Base-by-base conservation (phyloP, 2,113 vertebrate genomes). In the Ciconia stormi region DNA sequence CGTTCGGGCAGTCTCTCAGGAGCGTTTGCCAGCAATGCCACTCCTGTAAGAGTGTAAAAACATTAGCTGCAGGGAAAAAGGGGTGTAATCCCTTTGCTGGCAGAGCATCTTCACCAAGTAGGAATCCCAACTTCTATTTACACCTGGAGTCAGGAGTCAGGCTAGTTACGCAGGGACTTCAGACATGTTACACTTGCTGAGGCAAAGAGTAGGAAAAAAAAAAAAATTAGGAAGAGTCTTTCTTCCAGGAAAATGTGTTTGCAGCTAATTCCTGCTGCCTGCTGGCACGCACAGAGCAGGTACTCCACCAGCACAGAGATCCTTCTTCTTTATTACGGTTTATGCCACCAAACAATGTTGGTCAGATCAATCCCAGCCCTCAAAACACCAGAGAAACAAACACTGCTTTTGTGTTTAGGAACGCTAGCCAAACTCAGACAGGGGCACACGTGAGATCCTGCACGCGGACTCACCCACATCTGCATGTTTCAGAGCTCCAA, bases 401-500 rank as follows among this genome's bases (percentile, higher is more conserved):
- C 9, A 2, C 6, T 1, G 40, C 20, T 1, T 55, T 9, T 13
- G 47, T 7, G 13, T 55, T 56, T 16, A 26, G 27, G 27, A 53
- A 53, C 5, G 6, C 23, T 1, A 16, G 13, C 34, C 36, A 18
- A 66, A 19, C 44, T 25, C 29, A 6, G 19, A 6, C 1, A 29
- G 56, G 29, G 30, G 29, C n/a, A 7, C 22, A 3, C 2, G 1
- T 1, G 9, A 20, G 25, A 14, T 16, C 70, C 63, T 7, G 18
- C 49, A 1, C 1, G 15, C 0, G 3, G 29, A 88, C 98, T 98
- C 97, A 99, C 99, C 99, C 93, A 99, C 99, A 3, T 99, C 99
- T 0, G 99, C 99, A 0, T 99, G 99, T 96, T 99, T 99, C 83
- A 99, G 98, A 20, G 99, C 99, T 8, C 99, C 99, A 0, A 99